phyloP scores from a whole-genome alignment of 92 coral and sea anemone species.

The Paragorgia papillata region DNA sequence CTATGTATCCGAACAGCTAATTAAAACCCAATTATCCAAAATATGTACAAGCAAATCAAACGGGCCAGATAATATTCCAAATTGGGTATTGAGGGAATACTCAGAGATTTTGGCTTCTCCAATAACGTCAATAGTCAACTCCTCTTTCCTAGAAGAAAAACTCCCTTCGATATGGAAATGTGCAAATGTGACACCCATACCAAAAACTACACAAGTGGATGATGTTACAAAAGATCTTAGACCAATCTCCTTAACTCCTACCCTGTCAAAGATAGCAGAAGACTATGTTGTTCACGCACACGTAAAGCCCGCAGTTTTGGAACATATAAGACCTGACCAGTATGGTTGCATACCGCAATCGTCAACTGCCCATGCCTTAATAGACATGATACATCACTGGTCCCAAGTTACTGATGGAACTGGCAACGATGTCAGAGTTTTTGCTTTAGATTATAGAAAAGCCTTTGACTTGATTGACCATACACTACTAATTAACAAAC shows the following conservation, averaged over 20 bases:
- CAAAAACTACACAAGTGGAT: background rate
- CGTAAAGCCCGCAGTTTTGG: background rate
- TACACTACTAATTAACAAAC: background rate
- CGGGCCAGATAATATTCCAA: conserved; percentile 11
- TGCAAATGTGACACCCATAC: conserved; percentile 1
- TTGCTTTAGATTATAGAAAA: conserved; percentile 5
- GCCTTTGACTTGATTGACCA: conserved; percentile 18
- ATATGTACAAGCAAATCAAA: background rate
- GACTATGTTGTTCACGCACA: background rate
- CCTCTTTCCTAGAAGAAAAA: background rate
- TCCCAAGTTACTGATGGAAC: conserved; percentile 5
- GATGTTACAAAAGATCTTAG: background rate
- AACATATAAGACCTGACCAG: background rate
- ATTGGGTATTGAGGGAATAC: conserved; percentile 1
- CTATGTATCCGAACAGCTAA: background rate
- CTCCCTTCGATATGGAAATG: conserved; percentile 1
- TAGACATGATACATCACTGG: background rate
- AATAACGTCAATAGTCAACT: background rate
- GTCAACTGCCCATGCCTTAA: background rate
- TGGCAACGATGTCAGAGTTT: background rate
- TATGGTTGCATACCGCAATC: background rate
- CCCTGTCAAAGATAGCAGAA: conserved; percentile 1
- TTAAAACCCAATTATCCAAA: conserved; percentile 6
- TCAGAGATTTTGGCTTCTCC: background rate
- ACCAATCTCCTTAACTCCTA: conserved; percentile 12